These are phyloP conservation scores for Coleophora flavipennella DNA, from an alignment of 2,888 invertebrate species.

Conservation along the genomic window DNA sequence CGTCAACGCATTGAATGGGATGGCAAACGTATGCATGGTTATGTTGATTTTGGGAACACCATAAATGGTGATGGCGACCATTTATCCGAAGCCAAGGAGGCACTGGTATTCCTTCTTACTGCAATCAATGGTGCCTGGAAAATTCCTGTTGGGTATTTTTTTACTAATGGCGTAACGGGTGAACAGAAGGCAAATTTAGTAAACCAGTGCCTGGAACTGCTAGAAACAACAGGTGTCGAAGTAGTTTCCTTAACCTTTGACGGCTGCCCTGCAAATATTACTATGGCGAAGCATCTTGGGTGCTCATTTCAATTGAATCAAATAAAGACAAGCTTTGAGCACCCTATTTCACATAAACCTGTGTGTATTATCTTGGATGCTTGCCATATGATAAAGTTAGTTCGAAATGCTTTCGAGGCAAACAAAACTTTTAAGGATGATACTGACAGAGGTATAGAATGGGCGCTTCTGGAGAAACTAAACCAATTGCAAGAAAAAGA, in stretches of 20 bases:
- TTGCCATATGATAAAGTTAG: constrained; percentile 13
- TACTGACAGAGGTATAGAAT: constrained; percentile 4
- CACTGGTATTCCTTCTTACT: constrained; percentile 8
- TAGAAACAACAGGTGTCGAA: constrained; percentile 5
- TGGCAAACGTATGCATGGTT: not conserved
- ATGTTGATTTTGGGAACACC: too few species aligned
- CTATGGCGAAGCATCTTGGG: constrained; percentile 9
- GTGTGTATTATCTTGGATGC: constrained; percentile 8
- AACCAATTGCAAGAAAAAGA: constrained; percentile 8
- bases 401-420: constrained; percentile 13
- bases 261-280: constrained; percentile 12
- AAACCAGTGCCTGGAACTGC: constrained; percentile 1
- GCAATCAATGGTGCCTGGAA: constrained; percentile 8
- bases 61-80: too few species aligned
- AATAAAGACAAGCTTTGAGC: not conserved
- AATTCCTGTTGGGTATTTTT: constrained; percentile 10
- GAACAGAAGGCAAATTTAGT: constrained; percentile 5
- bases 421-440: constrained; percentile 8
- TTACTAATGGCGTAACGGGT: constrained; percentile 7
- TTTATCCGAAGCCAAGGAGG: not conserved
- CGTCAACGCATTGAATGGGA: constrained; percentile 2
- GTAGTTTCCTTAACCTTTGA: constrained; percentile 14
- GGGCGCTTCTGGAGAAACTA: constrained; percentile 4
- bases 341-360: constrained; percentile 8
- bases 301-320: constrained; percentile 3